Evolutionary conservation across 92 coral and sea anemone species (phyloP).

Genomic region (Virgularia gustaviana): DNA sequence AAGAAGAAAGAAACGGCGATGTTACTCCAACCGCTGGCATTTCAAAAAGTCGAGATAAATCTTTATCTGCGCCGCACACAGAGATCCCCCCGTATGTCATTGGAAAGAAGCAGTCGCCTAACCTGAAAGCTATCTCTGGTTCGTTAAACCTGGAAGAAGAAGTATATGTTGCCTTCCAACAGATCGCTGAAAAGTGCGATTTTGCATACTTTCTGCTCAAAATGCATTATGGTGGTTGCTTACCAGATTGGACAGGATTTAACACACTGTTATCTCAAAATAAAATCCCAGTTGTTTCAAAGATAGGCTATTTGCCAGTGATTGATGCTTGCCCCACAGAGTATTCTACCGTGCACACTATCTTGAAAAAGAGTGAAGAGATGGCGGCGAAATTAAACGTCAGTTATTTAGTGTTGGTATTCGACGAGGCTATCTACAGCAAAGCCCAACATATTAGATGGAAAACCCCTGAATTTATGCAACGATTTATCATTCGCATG

Average conservation of each 20-base stretch:
- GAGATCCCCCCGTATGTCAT: constrained; percentile 22
- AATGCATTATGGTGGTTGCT: constrained; percentile 21
- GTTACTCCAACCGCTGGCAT: constrained; percentile 12
- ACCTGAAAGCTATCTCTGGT: constrained; percentile 17
- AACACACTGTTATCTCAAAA: constrained; percentile 34
- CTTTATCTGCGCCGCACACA: not conserved
- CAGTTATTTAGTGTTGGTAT: constrained; percentile 13
- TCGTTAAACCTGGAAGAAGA: constrained; percentile 12
- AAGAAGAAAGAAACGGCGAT: constrained; percentile 14
- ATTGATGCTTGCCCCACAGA: constrained; percentile 45
- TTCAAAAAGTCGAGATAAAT: constrained; percentile 24
- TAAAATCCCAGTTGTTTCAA: constrained; percentile 36
- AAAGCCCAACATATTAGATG: constrained; percentile 47
- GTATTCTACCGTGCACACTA: constrained; percentile 32
- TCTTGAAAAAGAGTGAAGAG: constrained; percentile 17
- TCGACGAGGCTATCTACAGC: constrained; percentile 33
- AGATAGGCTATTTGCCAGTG: constrained; percentile 42
- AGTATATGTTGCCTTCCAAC: constrained; percentile 8
- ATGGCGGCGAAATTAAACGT: constrained; percentile 3
- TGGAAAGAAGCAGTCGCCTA: constrained; percentile 23
- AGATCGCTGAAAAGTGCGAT: constrained; percentile 30
- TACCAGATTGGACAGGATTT: constrained; percentile 51
- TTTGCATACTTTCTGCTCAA: constrained; percentile 20
- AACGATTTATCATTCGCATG: constrained; percentile 25
- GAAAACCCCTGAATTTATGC: constrained; percentile 28